Conservation (phyloP, 2,797 vertebrate genomes). For the Mus caroli region DNA sequence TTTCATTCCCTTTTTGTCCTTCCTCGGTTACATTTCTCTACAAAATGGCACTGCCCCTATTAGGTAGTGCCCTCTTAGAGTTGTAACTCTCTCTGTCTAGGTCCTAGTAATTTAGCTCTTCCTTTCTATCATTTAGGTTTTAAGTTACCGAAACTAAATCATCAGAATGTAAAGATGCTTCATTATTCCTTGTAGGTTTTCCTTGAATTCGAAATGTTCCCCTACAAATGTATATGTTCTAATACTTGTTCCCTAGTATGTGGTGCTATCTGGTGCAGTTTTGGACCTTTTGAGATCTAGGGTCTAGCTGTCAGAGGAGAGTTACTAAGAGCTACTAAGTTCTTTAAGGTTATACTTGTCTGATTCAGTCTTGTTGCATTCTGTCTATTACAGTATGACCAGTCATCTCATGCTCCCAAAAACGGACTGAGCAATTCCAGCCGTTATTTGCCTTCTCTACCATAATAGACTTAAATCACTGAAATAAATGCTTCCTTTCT, state of each 20-base stretch:
- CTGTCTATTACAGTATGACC: not conserved
- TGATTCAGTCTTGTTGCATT: not conserved
- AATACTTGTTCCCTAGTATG: not conserved
- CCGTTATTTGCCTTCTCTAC: not conserved
- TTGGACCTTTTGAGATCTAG: not conserved
- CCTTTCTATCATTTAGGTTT: not conserved
- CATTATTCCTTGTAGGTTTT: slow-evolving; percentile 27
- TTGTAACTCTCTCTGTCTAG: not conserved
- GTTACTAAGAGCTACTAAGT: no score
- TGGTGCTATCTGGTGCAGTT: not conserved
- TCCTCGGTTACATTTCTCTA: not conserved
- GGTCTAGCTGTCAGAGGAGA: not conserved
- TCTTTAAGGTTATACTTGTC: not conserved
- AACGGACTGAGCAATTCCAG: not conserved
- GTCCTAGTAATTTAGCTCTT: not conserved
- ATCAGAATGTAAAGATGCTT: not conserved
- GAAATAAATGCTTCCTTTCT: not conserved
- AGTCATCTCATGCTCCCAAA: not conserved
- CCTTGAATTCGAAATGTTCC: not conserved
- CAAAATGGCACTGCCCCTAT: not conserved
- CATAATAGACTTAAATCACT: not conserved
- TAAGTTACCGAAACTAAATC: not conserved
- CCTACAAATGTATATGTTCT: not conserved
- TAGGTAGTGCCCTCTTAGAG: not conserved
- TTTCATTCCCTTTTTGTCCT: not conserved